A percentile compares a stretch with the other conserved stretches of the same genome.
Conservation (phyloP, 2,113 vertebrate genomes). For the Ciconia maguari region DNA sequence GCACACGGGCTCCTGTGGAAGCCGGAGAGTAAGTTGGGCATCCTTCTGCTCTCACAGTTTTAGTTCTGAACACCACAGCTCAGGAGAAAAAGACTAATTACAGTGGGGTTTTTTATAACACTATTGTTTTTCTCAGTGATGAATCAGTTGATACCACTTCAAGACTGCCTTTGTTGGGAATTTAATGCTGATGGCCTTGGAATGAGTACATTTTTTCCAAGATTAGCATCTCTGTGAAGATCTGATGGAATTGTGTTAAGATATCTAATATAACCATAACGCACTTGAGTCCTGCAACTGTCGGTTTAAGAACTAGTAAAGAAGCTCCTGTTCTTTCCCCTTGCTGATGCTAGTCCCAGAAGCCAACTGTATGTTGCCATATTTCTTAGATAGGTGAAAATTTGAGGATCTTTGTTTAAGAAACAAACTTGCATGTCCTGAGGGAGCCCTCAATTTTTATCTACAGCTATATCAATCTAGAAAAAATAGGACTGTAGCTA, state of each 20-base stretch:
- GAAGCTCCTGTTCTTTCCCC: background rate
- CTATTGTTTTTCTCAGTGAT: background rate
- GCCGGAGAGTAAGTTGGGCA: background rate
- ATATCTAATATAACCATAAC: background rate
- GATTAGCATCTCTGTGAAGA: conserved; percentile 16
- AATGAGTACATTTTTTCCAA: conserved; percentile 13
- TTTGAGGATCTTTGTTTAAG: background rate
- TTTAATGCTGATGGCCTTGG: conserved; percentile 19
- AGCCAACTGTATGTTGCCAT: background rate
- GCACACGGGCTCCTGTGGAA: background rate
- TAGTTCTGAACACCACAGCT: background rate
- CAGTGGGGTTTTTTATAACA: background rate
- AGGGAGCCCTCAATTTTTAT: background rate
- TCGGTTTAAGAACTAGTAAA: background rate
- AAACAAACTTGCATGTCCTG: background rate
- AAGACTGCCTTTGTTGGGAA: background rate
- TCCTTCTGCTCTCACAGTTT: background rate
- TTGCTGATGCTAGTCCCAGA: background rate
- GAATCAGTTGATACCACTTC: background rate
- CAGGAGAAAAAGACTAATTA: background rate
- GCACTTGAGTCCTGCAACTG: background rate
- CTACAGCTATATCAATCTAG: background rate
- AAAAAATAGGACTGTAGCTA: background rate
- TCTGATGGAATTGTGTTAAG: background rate
- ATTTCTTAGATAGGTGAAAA: conserved; percentile 15